A percentile compares a stretch with the other conserved stretches of the same genome.
phyloP scores from a whole-genome alignment of 1,140 invertebrate genomes.

The Leptinotarsa undecemlineata region DNA sequence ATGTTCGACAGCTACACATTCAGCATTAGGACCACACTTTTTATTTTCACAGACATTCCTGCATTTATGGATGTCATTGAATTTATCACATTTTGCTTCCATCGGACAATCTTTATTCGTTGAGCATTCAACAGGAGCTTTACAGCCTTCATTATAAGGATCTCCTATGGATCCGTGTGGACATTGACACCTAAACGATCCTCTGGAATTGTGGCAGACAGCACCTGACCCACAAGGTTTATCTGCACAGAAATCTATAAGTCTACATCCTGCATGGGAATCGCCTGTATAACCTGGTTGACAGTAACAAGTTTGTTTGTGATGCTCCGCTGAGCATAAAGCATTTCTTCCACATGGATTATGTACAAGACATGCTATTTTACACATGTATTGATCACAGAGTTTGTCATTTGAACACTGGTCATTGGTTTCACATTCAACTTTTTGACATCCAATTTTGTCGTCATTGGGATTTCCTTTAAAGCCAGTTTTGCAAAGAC shows the following conservation, averaged over 20 bases:
- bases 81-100: constrained; percentile 68
- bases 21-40: constrained; percentile 80
- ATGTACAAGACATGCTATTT: constrained; percentile 78
- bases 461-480: constrained; percentile 76
- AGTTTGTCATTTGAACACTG: constrained; percentile 82
- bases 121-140: constrained; percentile 75
- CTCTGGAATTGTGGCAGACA: constrained; percentile 79
- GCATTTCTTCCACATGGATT: constrained; percentile 84
- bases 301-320: constrained; percentile 76
- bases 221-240: constrained; percentile 82
- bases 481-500: constrained; percentile 76
- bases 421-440: constrained; percentile 71
- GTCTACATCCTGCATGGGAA: constrained; percentile 68
- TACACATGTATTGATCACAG: constrained; percentile 79
- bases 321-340: constrained; percentile 78
- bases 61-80: constrained; percentile 50
- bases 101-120: constrained; percentile 76
- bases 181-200: constrained; percentile 81
- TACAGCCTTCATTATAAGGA: constrained; percentile 79
- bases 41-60: constrained; percentile 72
- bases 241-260: constrained; percentile 78
- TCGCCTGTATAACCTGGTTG: constrained; percentile 85
- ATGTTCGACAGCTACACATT: constrained; percentile 75
- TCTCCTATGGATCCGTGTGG: constrained; percentile 78
- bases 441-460: constrained; percentile 72